Conservation (phyloP, 1,140 invertebrate species). For the Diabrotica virgifera region DNA sequence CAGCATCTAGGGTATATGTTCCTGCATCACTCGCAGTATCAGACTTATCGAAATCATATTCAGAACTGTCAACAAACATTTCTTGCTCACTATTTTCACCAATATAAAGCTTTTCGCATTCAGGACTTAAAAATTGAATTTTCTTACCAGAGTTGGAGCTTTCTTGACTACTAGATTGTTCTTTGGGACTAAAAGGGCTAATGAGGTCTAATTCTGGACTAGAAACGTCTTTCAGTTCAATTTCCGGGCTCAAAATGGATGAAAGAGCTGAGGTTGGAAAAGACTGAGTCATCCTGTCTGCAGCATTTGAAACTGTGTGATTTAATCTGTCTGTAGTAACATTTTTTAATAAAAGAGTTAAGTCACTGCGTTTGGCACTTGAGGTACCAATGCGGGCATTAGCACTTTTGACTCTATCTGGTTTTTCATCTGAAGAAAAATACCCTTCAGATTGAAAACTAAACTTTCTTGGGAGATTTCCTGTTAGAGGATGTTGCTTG, state of each 20-base stretch:
- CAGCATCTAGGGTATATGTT: conserved; percentile 84
- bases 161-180: conserved; percentile 17
- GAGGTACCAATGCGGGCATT: conserved; percentile 37
- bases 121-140: conserved; percentile 32
- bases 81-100: conserved; percentile 21
- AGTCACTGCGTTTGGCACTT: conserved; percentile 46
- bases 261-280: conserved; percentile 39
- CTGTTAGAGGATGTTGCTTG: conserved; percentile 42
- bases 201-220: conserved; percentile 59
- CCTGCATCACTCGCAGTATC: conserved; percentile 78
- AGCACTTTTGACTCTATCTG: conserved; percentile 38
- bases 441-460: conserved; percentile 68
- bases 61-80: conserved; percentile 30
- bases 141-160: conserved; percentile 12
- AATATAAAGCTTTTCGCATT: conserved; percentile 26
- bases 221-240: conserved; percentile 54
- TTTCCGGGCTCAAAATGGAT: conserved; percentile 48
- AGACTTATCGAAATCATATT: conserved; percentile 49
- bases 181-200: conserved; percentile 48
- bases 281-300: conserved; percentile 48
- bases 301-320: conserved; percentile 45
- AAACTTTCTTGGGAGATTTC: conserved; percentile 55
- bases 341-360: conserved; percentile 54
- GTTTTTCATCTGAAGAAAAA: conserved; percentile 62
- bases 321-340: conserved; percentile 49